Evolutionary conservation across 2,797 vertebrate species (phyloP).

Genomic region (Phalanger gymnotis): DNA sequence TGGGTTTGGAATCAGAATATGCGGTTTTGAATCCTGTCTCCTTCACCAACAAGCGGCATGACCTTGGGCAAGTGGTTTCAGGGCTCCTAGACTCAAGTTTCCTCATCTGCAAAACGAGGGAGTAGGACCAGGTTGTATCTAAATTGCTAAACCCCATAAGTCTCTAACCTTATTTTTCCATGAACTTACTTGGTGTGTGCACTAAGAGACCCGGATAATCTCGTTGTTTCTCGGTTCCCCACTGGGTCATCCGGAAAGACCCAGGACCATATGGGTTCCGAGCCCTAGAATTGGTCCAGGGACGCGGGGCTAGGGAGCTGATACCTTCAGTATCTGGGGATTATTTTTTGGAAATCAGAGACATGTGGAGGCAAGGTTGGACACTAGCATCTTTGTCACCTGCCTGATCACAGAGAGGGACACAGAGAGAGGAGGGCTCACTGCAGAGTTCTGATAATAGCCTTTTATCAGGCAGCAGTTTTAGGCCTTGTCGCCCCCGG

Average conservation of each 20-base stretch:
- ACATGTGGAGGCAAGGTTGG: background rate
- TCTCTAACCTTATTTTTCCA: background rate
- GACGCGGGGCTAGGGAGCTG: background rate
- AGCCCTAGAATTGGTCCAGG: background rate
- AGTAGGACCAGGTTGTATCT: background rate
- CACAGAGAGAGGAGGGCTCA: background rate
- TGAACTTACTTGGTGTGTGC: background rate
- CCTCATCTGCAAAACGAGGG: background rate
- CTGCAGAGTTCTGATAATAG: background rate
- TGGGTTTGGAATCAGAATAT: background rate
- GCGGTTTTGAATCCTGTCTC: background rate
- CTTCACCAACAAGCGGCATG: background rate
- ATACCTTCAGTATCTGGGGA: background rate
- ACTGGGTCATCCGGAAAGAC: background rate
- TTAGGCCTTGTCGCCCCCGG: background rate
- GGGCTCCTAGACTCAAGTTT: background rate
- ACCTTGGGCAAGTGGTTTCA: background rate
- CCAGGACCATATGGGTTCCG: background rate
- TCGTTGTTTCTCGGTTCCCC: background rate
- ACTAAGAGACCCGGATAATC: background rate
- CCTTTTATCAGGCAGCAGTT: background rate
- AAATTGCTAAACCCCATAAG: background rate
- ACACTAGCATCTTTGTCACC: background rate
- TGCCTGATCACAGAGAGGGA: background rate
- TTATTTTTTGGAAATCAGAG: background rate